Evolutionary conservation across 2,888 invertebrate genomes (phyloP), one percentile per base, ranked within the genome.

Genomic region (Siphonodentalium dalli): DNA sequence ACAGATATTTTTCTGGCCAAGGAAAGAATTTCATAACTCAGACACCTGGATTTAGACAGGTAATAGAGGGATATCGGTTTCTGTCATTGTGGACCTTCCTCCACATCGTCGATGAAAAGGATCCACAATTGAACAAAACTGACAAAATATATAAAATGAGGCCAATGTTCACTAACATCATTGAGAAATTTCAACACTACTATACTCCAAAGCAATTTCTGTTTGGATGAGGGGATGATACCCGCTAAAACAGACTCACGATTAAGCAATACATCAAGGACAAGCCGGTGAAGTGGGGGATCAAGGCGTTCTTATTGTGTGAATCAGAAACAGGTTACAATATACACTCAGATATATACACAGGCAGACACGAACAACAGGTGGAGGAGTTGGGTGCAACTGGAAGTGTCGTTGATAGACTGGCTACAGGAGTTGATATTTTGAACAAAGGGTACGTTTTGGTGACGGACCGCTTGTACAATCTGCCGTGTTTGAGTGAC

Each of bases 141-240:
- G 49, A 60, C 24, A 43, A 43, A 21, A 43, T 59, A 24, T 60
- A 54, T 39, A 61, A 61, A 45, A 39, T 40, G 24, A 21, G 50
- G 20, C 54, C 50, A 11, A 35, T 61, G 20, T 20, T 60, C 7
- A 31, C 48, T 24, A 18, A 35, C 15, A 35, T 61, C 26, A 15
- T 52, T 7, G 24, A 15, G 20, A 60, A 49, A 26, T 61, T 59
- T 38, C 21, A 26, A 15, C 20, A 42, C 15, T 35, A 58, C 29
- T 52, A 42, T n/a, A 34, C 13, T 18, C 57, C 57, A 9, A n/a
- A 33, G 23, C 39, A 47, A 27, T 26, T 40, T 26, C 34, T 58
- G 44, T 28, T 24, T 50, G 7, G 61, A 60, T 41, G 58, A 60
- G 45, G 58, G 54, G 9, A 54, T 54, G 43, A 49, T 44, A 20